A percentile compares a stretch with the other conserved stretches of the same genome.
phyloP scores from a whole-genome alignment of 1,140 invertebrate species.

The Aphaenogaster ashmeadi region DNA sequence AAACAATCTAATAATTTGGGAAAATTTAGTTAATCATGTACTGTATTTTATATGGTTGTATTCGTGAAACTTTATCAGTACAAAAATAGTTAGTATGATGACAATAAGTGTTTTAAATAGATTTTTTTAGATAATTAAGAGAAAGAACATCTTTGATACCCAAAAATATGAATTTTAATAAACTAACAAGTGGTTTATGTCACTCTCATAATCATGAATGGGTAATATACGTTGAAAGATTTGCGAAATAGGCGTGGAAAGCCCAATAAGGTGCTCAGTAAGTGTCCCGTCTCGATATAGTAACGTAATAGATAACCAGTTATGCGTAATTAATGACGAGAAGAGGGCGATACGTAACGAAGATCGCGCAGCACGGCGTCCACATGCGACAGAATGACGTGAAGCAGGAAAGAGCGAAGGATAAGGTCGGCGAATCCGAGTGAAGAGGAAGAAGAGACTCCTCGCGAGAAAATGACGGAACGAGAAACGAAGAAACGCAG shows the following conservation, averaged over 20 bases:
- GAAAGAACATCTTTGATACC: not conserved
- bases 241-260: not conserved
- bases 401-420: conserved; percentile 40
- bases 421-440: conserved; percentile 57
- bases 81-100: not conserved
- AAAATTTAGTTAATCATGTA: too few species aligned
- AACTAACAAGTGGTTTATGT: too few species aligned
- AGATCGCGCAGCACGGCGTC: not conserved
- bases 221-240: too few species aligned
- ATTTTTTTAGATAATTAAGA: conserved; percentile 5
- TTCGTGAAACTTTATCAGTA: not conserved
- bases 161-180: not conserved
- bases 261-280: not conserved
- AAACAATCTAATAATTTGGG: too few species aligned
- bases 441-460: conserved; percentile 45
- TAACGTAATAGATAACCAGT: conserved; percentile 64
- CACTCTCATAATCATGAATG: not conserved
- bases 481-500: conserved; percentile 8
- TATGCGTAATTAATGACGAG: conserved; percentile 67
- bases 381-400: conserved; percentile 20
- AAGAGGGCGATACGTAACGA: not conserved
- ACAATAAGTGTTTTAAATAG: not conserved
- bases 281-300: conserved; percentile 55
- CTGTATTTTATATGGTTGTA: too few species aligned
- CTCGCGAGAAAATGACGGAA: conserved; percentile 35